Percentiles rank a stretch among this genome's conserved stretches.
Evolutionary conservation across 1,140 invertebrate genomes (phyloP).

Genomic region (Meloidogyne floridensis): DNA sequence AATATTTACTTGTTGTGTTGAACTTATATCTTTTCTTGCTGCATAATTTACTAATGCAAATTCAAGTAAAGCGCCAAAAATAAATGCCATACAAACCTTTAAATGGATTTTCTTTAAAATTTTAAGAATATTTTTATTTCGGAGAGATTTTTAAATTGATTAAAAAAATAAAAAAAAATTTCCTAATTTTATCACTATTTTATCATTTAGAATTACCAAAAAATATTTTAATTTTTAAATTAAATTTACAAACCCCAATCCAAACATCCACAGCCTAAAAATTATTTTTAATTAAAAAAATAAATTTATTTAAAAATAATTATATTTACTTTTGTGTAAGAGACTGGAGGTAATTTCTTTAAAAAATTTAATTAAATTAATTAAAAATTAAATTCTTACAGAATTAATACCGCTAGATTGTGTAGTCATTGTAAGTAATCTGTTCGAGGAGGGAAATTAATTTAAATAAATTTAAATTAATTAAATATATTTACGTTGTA

Average conservation of each 20-base stretch:
- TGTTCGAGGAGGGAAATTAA: slow-evolving; percentile 28
- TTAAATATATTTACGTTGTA: slow-evolving; percentile 41
- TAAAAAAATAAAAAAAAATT: too few species aligned
- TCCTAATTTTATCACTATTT: too few species aligned
- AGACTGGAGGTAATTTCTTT: slow-evolving; percentile 87
- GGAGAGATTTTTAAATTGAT: too few species aligned
- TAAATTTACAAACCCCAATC: slow-evolving; percentile 49
- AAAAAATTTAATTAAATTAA: not conserved
- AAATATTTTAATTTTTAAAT: not conserved
- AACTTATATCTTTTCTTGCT: slow-evolving; percentile 78
- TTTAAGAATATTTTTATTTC: too few species aligned
- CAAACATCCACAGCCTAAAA: slow-evolving; percentile 68
- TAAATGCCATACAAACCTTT: slow-evolving; percentile 77
- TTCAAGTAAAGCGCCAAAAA: slow-evolving; percentile 67
- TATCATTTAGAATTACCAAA: too few species aligned
- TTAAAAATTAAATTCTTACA: not conserved
- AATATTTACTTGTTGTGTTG: slow-evolving; percentile 50
- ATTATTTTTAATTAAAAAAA: not conserved
- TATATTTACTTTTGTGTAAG: slow-evolving; percentile 79
- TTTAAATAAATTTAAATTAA: not conserved
- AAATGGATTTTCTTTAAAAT: slow-evolving; percentile 4
- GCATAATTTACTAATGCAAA: slow-evolving; percentile 95
- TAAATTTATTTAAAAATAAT: not conserved
- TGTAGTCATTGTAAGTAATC: slow-evolving; percentile 91
- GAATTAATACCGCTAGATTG: slow-evolving; percentile 94